Evolutionary conservation across 2,797 vertebrate species (phyloP).

Genomic region (Takifugu rubripes): DNA sequence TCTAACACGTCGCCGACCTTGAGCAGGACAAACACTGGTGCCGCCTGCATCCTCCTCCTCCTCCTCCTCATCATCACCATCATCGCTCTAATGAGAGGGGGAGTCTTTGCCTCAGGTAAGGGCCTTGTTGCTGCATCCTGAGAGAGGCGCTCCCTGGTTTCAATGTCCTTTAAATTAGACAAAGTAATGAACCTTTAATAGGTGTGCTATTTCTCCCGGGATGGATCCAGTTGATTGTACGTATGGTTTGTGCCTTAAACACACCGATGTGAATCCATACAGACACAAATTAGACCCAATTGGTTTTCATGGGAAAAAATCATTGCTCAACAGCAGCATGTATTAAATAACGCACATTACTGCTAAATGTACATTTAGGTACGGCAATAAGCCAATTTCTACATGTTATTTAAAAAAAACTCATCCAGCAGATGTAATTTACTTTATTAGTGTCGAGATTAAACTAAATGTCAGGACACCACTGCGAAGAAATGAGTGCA

Average conservation of each 20-base stretch:
- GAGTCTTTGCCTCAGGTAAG: conserved; percentile 75
- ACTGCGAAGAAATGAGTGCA: too few relatives aligned
- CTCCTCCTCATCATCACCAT: conserved; percentile 37
- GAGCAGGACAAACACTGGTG: conserved; percentile 67
- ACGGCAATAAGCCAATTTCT: too few relatives aligned
- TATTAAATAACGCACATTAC: not conserved
- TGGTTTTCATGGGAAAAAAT: conserved; percentile 31
- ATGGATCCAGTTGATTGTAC: conserved; percentile 31
- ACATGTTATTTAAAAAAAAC: too few relatives aligned
- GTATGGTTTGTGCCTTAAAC: conserved; percentile 28
- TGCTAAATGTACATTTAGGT: too few relatives aligned
- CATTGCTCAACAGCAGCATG: not conserved
- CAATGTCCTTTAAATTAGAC: conserved; percentile 77
- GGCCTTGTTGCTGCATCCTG: conserved; percentile 56
- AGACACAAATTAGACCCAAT: conserved; percentile 28
- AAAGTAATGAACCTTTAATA: conserved; percentile 78
- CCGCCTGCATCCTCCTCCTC: conserved; percentile 58
- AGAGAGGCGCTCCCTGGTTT: conserved; percentile 48
- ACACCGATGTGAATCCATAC: conserved; percentile 16
- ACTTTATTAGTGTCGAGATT: too few relatives aligned
- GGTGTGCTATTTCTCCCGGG: conserved; percentile 51
- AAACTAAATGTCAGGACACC: too few relatives aligned
- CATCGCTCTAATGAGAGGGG: conserved; percentile 74
- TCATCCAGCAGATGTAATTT: too few relatives aligned
- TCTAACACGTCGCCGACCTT: conserved; percentile 69